phyloP scores from a whole-genome alignment of 1,140 invertebrate species.

The Ctenoplectra terminalis region DNA sequence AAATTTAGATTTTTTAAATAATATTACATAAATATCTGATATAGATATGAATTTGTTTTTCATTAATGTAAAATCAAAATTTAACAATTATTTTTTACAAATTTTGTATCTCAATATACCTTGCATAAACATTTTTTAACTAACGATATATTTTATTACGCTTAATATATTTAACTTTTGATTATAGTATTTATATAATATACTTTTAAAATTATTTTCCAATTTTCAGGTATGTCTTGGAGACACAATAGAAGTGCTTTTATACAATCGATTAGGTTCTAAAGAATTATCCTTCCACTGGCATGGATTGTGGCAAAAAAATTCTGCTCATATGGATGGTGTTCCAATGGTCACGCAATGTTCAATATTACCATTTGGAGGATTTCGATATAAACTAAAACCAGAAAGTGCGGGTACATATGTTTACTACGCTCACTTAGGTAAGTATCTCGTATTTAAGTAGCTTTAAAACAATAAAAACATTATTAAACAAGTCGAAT shows the following conservation, averaged over 20 bases:
- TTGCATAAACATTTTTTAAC: too few species aligned
- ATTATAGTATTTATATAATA: too few species aligned
- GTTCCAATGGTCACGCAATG: constrained; percentile 86
- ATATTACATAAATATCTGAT: too few species aligned
- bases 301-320: constrained; percentile 76
- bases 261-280: constrained; percentile 83
- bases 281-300: constrained; percentile 77
- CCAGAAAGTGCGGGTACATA: constrained; percentile 84
- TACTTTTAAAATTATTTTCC: background rate
- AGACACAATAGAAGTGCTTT: constrained; percentile 86
- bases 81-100: too few species aligned
- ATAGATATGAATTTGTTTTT: too few species aligned
- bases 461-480: background rate
- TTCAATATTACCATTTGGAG: constrained; percentile 83
- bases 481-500: background rate
- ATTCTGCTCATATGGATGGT: constrained; percentile 84
- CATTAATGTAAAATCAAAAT: too few species aligned
- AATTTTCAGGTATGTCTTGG: constrained; percentile 88
- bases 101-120: too few species aligned
- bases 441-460: constrained; percentile 70
- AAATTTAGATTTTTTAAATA: too few species aligned
- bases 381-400: constrained; percentile 83
- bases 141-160: background rate
- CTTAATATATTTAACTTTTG: background rate
- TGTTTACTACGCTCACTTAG: constrained; percentile 85